Evolutionary conservation across 2,113 vertebrate genomes (phyloP).

Genomic region (Alexandromys fortis): DNA sequence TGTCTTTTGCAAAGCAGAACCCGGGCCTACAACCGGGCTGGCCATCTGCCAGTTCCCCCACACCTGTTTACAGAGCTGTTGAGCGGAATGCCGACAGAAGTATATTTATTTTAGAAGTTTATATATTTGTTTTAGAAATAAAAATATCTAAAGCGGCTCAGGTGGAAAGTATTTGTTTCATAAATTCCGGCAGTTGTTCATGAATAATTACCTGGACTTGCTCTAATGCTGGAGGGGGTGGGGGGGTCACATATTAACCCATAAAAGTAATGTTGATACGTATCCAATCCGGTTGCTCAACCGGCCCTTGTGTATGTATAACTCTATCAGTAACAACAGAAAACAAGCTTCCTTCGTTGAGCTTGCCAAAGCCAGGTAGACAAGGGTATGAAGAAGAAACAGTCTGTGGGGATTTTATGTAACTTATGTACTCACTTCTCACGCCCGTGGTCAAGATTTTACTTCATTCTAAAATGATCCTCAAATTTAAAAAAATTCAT

Average conservation of each 20-base stretch:
- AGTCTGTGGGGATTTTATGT: background rate
- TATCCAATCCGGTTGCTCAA: conserved; percentile 8
- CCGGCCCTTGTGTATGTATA: background rate
- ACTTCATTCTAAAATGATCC: conserved; percentile 3
- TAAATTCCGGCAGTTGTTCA: background rate
- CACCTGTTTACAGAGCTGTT: background rate
- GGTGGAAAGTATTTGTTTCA: background rate
- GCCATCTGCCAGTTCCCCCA: background rate
- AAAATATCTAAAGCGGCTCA: background rate
- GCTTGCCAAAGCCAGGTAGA: background rate
- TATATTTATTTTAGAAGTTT: too few species aligned
- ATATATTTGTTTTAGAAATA: background rate
- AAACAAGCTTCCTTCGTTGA: conserved; percentile 13
- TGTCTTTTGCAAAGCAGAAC: background rate
- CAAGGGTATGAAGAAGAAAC: background rate
- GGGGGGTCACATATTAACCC: background rate
- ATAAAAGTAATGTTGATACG: background rate
- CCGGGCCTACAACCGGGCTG: background rate
- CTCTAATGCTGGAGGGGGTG: background rate
- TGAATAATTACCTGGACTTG: conserved; percentile 14
- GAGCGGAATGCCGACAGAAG: background rate
- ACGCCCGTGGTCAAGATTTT: background rate
- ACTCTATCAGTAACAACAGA: background rate
- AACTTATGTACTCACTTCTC: background rate
- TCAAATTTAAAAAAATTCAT: background rate